Evolutionary conservation across 2,797 vertebrate genomes (phyloP).

Genomic region (Ceryle rudis): DNA sequence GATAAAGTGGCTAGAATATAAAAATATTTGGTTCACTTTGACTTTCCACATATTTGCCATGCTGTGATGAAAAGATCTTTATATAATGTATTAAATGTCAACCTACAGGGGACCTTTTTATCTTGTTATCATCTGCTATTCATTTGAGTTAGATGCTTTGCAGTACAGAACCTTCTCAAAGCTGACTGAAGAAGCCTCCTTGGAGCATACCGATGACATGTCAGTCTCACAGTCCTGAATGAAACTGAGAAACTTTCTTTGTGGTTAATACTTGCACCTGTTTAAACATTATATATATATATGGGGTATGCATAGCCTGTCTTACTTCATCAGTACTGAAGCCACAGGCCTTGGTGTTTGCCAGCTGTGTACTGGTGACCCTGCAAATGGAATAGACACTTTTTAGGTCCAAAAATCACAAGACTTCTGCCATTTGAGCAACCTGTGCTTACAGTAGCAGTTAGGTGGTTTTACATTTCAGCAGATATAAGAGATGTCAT

Average conservation of each 20-base stretch:
- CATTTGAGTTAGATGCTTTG: background rate
- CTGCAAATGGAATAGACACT: background rate
- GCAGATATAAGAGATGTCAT: background rate
- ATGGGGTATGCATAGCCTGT: background rate
- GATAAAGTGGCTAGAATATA: background rate
- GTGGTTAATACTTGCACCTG: slow-evolving; percentile 63
- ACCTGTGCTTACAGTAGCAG: background rate
- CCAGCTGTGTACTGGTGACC: slow-evolving; percentile 31
- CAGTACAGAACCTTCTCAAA: background rate
- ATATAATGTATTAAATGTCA: background rate
- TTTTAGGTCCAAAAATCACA: slow-evolving; percentile 36
- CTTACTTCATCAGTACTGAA: slow-evolving; percentile 7
- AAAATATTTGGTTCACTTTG: background rate
- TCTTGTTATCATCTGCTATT: slow-evolving; percentile 27
- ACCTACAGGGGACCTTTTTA: background rate
- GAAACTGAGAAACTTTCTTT: slow-evolving; percentile 53
- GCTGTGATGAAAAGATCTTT: background rate
- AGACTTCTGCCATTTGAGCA: background rate
- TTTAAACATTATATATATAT: slow-evolving; percentile 51
- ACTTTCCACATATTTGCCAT: background rate
- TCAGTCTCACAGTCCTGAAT: slow-evolving; percentile 3
- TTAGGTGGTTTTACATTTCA: background rate
- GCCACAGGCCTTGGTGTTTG: background rate
- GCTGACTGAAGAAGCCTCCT: slow-evolving; percentile 24
- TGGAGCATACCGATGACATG: slow-evolving; percentile 7